Base-by-base conservation (phyloP, 2,113 vertebrate species). In the Zosterops hypoxanthus region DNA sequence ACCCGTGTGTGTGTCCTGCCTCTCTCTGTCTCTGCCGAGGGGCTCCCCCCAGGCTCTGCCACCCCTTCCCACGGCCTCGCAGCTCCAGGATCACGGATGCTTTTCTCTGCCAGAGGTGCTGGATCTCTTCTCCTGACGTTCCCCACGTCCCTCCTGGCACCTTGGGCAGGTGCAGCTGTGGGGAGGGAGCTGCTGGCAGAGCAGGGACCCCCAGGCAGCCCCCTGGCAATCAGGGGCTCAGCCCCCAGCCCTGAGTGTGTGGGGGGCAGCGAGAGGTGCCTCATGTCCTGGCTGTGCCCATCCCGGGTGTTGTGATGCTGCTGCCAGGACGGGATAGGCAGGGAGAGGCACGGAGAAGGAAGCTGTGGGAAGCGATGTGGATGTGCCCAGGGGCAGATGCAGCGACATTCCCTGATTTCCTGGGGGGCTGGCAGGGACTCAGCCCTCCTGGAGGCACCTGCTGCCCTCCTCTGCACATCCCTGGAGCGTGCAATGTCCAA, bases 301-400 rank as follows among this genome's bases (percentile, higher is more conserved):
- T 31, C 24, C 49, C 0, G 3, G 29, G 24, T 0, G 3, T 60
- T 1, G 6, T 2, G 42, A 31, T 55, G 25, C 73, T 33, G 83
- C 70, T 0, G 0, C 4, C 22, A 0, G 4, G 41, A 36, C 0
- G 1, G 13, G 52, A 6, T 0, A 11, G 72, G 68, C 57, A 39
- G 12, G 31, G 59, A 39, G 42, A 39, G n/a, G 93, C 64, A 12
- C 1, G 0, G 3, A 26, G 75, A 15, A 55, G 56, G 82, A 72
- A 9, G 33, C 68, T 14, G 57, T 6, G 39, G 10, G 80, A 44
- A 31, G 44, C 1, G 0, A 17, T 12, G 50, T 2, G 13, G 70
- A 47, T 5, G 22, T 20, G 28, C 29, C 36, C 23, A 1, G 46
- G 68, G 49, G n/a, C 26, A 59, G 1, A 8, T 26, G 76, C 41